Percentiles rank a stretch among this genome's conserved stretches.
Evolutionary conservation across 2,113 vertebrate genomes (phyloP).

Genomic region (Dermatemys mawii): DNA sequence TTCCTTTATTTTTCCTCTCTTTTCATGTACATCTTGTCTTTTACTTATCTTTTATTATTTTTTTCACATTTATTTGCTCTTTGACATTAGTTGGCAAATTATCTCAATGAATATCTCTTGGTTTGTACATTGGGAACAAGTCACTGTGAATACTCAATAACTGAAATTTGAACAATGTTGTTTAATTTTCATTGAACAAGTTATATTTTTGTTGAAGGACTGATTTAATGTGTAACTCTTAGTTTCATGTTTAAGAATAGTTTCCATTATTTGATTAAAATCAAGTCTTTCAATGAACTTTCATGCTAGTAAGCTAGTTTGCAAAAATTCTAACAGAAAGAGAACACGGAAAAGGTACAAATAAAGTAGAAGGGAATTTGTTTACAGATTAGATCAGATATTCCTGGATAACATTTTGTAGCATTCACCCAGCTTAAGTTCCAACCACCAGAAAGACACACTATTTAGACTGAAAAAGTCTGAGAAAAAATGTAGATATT

Average conservation of each 20-base stretch:
- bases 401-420: neutral
- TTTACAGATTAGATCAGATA: neutral
- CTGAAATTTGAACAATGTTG: neutral
- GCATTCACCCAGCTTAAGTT: neutral
- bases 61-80: neutral
- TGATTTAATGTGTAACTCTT: constrained; percentile 1
- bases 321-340: neutral
- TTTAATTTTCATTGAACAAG: neutral
- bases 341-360: neutral
- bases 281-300: neutral
- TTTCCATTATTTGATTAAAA: constrained; percentile 21
- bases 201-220: constrained; percentile 14
- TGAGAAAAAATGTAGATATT: neutral
- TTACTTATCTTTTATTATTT: neutral
- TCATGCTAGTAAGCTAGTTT: neutral
- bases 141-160: constrained; percentile 25
- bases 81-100: neutral
- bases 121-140: constrained; percentile 5
- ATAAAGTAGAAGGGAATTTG: neutral
- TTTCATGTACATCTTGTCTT: neutral
- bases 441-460: neutral
- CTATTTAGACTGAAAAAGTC: neutral
- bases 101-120: neutral
- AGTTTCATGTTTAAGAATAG: neutral
- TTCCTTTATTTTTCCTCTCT: neutral